Evolutionary conservation across 2,888 invertebrate species (phyloP), one percentile per base, ranked within the genome.

Genomic region (Rhorus exstirpatorius): DNA sequence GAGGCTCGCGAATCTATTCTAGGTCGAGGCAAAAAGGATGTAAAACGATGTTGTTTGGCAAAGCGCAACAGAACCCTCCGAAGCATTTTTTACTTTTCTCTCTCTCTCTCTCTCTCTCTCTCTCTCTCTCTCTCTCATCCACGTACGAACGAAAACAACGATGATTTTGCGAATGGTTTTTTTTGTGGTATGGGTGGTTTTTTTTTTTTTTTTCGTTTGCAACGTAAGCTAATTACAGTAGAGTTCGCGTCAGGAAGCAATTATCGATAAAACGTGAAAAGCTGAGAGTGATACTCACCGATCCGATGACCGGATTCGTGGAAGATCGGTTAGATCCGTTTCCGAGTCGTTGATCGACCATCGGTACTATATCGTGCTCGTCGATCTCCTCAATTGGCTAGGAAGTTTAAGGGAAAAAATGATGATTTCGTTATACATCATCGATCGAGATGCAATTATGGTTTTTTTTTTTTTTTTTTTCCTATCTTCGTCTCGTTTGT

Each of bases 311-410:
- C 3, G 79, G 49, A 46, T 70, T 49, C 46, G 81, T 72, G 17
- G 86, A 84, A 67, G 84, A 79, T 12, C 61, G 71, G 63, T 88
- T 87, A 35, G 78, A 38, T 49, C 79, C 83, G 38, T 26, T 75
- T 19, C 82, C 87, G 19, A 80, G 51, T 68, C 88, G 38, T 88
- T 88, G 74, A 90, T 88, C 70, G 12, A 86, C 82, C 10, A 81
- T 75, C 8, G 89, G 87, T n/a, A 89, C 81, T 51, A 87, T 87
- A 2, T 90, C 88, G n/a, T 86, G 81, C 41, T 87, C 89, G 24
- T 89, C 88, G 41, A 87, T 83, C 2, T 87, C 87, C 41, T 91
- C 90, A 41, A 81, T 81, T 85, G 87, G 65, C 79, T 81, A 17
- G 3, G 44, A 14, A 12, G 10, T 14, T 7, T 53, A 1, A 31